These are phyloP conservation scores for Oreochromis niloticus DNA, from an alignment of 2,113 vertebrate species.

Conservation along the genomic window DNA sequence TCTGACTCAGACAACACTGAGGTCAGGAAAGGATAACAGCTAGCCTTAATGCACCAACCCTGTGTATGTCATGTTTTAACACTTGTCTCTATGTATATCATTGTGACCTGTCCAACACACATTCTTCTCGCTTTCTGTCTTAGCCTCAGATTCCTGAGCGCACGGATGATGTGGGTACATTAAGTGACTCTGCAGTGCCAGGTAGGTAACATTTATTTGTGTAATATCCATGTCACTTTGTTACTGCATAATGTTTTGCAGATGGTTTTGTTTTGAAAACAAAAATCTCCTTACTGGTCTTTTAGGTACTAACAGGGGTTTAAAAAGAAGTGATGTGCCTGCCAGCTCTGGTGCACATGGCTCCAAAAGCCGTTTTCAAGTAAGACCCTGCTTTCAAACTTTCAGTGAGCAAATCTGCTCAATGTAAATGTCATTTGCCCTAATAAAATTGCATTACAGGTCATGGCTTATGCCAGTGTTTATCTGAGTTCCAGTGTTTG, in stretches of 20 bases:
- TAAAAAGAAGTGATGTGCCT: slow-evolving; percentile 11
- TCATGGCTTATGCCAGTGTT: background rate
- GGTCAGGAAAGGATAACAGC: background rate
- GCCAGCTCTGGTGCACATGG: background rate
- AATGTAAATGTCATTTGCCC: background rate
- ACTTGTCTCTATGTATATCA: background rate
- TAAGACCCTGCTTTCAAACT: slow-evolving; percentile 26
- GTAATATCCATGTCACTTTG: background rate
- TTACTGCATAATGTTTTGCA: background rate
- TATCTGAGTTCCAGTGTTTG: background rate
- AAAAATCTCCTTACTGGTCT: background rate
- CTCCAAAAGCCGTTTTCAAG: slow-evolving; percentile 64
- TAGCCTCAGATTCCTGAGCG: slow-evolving; percentile 72
- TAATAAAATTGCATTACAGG: background rate
- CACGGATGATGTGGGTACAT: slow-evolving; percentile 53
- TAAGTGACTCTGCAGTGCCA: slow-evolving; percentile 59
- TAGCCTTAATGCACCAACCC: background rate
- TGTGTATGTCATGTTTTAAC: background rate
- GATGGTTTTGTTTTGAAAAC: background rate
- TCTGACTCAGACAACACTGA: slow-evolving; percentile 14
- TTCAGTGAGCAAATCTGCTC: background rate
- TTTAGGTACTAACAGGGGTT: slow-evolving; percentile 25
- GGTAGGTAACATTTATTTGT: slow-evolving; percentile 38
- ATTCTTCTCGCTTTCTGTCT: background rate
- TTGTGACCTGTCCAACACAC: background rate